Base-by-base conservation (phyloP, 1,140 invertebrate species). In the Drosophila asahinai region DNA sequence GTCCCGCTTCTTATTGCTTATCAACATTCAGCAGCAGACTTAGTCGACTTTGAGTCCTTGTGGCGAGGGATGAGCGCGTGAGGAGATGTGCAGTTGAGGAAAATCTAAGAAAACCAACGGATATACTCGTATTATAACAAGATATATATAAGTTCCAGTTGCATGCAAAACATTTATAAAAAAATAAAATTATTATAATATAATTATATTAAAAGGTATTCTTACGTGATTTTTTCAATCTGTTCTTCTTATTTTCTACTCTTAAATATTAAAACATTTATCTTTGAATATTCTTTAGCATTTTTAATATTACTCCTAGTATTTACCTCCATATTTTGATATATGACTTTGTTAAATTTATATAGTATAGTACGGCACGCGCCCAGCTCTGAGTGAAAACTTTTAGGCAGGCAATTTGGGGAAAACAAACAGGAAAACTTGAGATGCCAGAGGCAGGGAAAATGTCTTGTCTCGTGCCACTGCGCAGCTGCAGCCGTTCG, bases 401-500 rank as follows among this genome's bases (percentile, higher is more conserved):
- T 61, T 74, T 74, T 7, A 14, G 70, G 51, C 25, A 82, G 57
- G 45, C 47, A 63, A 81, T 63, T 81, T 80, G 54, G 68, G 67
- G n/a, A 70, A 51, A 61, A 45, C 71, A 73, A 73, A 61, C 54
- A 73, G 68, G 30, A 73, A 73, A 74, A 74, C 71, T 58, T 75
- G 25, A 38, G 49, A 40, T 68, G 74, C 75, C 75, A 55, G 51
- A 55, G 63, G 75, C 63, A 55, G 36, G 72, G 49, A 57, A 62
- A 72, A 54, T 74, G 68, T 52, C 72, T 66, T 58, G 70, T 77
- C 61, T 76, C 52, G 30, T 66, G 54, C 42, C 61, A 81, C 33
- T 89, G 84, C 81, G 84, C 84, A 89, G 77, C 54, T 89, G 84
- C 65, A 84, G 62, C 77, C 70, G 68, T 61, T 80, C 38, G 36